Evolutionary conservation across 2,888 invertebrate species (phyloP), one percentile per base, ranked within the genome.

Genomic region (Junonia oenone): DNA sequence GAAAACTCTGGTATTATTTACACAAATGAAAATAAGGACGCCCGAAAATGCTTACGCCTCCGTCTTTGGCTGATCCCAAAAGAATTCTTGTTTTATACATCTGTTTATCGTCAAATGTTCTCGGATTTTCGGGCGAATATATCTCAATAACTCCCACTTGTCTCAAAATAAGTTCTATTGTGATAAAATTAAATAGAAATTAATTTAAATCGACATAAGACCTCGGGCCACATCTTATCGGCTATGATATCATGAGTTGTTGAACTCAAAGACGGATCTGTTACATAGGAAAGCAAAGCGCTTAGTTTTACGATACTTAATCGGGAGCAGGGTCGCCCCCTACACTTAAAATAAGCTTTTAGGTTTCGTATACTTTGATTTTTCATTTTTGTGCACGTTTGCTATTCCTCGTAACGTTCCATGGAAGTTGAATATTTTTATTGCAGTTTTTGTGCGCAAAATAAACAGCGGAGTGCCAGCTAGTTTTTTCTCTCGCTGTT

Each of bases 381-480:
- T 17, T 17, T n/a, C 9, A 11, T 38, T 19, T 43, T 43, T 14
- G 43, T 43, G 43, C 26, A 26, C 26, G 26, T 13, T 6, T n/a
- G 11, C 11, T 46, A 45, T 43, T 22, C 11, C 22, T 40, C 31
- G 68, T 71, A 67, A 68, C 72, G 69, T 72, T 72, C 71, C 69
- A 68, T 63, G 56, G 68, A 62, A 59, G 64, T 68, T 67, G 66
- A 65, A 68, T 69, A 68, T 69, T 73, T 74, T 72, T 71, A 72
- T 43, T 43, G 43, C 69, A 63, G 73, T 73, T 71, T 75, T 72
- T 73, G 69, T 71, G 66, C 70, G 63, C 69, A 70, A 69, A 73
- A 72, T 22, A 69, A 71, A 70, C 66, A 65, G 65, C 61, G 51
- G 50, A 63, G 65, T 63, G 63, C 66, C 65, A 62, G 64, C 6